phyloP scores from a whole-genome alignment of 2,113 vertebrate genomes.

The Passer montanus region DNA sequence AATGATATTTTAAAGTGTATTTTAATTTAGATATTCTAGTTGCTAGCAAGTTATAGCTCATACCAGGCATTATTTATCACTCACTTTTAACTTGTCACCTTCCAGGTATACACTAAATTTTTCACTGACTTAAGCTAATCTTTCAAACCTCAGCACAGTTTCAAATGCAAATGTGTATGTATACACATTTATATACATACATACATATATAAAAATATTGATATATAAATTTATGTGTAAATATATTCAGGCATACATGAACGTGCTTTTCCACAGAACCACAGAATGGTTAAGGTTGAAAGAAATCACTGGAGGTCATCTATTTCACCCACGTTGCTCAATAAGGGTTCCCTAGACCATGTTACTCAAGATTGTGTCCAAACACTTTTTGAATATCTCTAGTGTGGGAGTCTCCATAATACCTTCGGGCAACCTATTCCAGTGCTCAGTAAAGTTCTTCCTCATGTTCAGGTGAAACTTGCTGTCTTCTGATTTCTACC shows the following conservation, averaged over 20 bases:
- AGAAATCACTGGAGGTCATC: not conserved
- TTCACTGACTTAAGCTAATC: not conserved
- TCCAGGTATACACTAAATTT: not conserved
- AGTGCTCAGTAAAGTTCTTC: not conserved
- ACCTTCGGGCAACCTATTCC: not conserved
- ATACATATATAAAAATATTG: not conserved
- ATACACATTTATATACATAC: not conserved
- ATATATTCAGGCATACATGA: not conserved
- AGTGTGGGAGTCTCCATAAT: not conserved
- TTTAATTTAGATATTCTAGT: constrained; percentile 1
- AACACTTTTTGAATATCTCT: not conserved
- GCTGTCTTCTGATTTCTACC: not conserved
- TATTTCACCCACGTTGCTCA: not conserved
- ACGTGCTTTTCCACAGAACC: not conserved
- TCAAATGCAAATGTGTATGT: not conserved
- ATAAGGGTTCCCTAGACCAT: not conserved
- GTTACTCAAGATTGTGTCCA: not conserved
- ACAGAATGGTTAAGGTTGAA: not conserved
- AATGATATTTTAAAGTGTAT: not conserved
- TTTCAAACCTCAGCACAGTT: not conserved
- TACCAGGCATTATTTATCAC: not conserved
- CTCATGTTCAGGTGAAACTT: not conserved
- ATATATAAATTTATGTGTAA: not conserved
- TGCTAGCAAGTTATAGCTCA: not conserved
- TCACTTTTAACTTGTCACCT: not conserved